Percentiles rank a stretch among this genome's conserved stretches.
phyloP scores from a whole-genome alignment of 2,113 vertebrate genomes.

The Perccottus glenii region DNA sequence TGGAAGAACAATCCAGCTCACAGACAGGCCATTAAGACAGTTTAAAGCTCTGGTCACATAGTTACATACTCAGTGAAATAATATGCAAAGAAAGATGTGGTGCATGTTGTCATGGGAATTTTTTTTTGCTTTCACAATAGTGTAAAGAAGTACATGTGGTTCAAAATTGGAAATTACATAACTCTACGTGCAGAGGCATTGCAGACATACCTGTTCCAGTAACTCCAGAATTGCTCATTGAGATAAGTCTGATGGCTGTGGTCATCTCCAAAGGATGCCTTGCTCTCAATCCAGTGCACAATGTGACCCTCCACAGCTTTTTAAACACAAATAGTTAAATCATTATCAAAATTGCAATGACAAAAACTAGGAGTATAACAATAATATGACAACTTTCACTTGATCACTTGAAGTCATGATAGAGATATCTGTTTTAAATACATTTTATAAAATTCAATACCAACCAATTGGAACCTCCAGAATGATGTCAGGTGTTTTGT shows the following conservation, averaged over 20 bases:
- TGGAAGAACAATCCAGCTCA: constrained; percentile 55
- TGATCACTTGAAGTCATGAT: too few relatives aligned
- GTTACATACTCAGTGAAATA: constrained; percentile 37
- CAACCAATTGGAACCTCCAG: constrained; percentile 96
- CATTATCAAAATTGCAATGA: constrained; percentile 2
- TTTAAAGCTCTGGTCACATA: constrained; percentile 28
- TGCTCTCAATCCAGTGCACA: constrained; percentile 99
- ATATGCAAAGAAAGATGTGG: constrained; percentile 48
- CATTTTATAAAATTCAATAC: constrained; percentile 59
- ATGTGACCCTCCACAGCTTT: constrained; percentile 95
- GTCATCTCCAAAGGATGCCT: constrained; percentile 98
- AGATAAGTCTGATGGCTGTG: constrained; percentile 94
- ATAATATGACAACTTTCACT: too few relatives aligned
- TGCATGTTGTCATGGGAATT: constrained; percentile 32
- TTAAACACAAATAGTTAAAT: constrained; percentile 30
- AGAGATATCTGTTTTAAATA: too few relatives aligned
- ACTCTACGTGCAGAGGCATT: background rate
- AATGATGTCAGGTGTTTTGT: constrained; percentile 99
- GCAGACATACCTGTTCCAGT: constrained; percentile 93
- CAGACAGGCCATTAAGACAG: constrained; percentile 31
- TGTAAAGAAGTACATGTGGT: constrained; percentile 23
- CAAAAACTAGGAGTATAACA: constrained; percentile 12
- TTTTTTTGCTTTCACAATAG: constrained; percentile 15
- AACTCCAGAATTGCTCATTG: constrained; percentile 99
- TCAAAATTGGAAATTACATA: background rate